phyloP scores from a whole-genome alignment of 2,888 invertebrate species.

The Rugalucina vietnamica region DNA sequence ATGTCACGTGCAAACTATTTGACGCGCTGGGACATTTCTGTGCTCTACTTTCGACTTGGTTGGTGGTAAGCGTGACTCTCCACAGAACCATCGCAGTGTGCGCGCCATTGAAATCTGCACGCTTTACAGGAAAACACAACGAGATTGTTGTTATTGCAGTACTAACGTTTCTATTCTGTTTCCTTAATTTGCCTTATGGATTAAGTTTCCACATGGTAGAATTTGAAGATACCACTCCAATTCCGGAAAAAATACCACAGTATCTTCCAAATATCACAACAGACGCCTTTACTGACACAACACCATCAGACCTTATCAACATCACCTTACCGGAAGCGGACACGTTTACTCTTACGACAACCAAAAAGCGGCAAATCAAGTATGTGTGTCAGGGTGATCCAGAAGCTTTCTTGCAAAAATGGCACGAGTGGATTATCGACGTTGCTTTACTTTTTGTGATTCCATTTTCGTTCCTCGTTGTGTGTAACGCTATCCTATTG shows the following conservation, averaged over 20 bases:
- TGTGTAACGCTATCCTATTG: neutral
- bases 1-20: neutral
- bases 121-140: neutral
- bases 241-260: no score
- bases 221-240: no score
- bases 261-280: no score
- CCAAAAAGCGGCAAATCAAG: no score
- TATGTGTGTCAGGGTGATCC: neutral
- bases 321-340: no score
- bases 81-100: neutral
- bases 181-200: neutral
- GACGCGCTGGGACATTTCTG: neutral
- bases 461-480: neutral
- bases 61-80: neutral
- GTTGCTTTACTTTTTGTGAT: neutral
- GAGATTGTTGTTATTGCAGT: neutral
- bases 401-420: neutral
- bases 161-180: neutral
- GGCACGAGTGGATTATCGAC: neutral
- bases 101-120: neutral
- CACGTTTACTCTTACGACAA: no score
- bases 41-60: neutral
- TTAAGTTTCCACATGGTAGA: neutral
- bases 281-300: no score
- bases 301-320: no score